Evolutionary conservation across 35 echinoderm and acorn worm species (phyloP).

Genomic region (Apostichopus parvimensis): DNA sequence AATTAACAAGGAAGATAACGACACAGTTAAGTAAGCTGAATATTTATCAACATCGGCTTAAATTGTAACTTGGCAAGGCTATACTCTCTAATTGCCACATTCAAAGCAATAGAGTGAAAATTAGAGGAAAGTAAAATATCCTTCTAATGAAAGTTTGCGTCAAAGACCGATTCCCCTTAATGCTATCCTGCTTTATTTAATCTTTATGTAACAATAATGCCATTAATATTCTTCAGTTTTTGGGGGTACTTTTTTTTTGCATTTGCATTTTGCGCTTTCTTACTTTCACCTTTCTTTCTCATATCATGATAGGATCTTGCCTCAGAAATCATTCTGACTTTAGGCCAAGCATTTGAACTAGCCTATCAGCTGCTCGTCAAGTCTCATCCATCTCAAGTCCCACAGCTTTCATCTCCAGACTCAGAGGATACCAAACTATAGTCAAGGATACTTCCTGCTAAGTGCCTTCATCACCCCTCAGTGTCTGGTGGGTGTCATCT

Average conservation of each 20-base stretch:
- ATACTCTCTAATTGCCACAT: too few relatives aligned
- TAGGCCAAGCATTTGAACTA: slow-evolving; percentile 96
- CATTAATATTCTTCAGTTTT: too few relatives aligned
- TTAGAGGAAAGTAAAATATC: too few relatives aligned
- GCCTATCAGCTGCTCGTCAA: slow-evolving; percentile 94
- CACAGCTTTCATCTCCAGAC: slow-evolving; percentile 18
- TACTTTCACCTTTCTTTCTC: background rate
- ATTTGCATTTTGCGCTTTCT: background rate
- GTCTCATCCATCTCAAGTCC: slow-evolving; percentile 32
- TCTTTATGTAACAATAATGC: background rate
- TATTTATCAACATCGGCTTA: too few relatives aligned
- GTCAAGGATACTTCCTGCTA: background rate
- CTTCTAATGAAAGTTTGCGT: too few relatives aligned
- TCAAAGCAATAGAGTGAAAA: too few relatives aligned
- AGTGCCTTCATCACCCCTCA: background rate
- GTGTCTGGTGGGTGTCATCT: too few relatives aligned
- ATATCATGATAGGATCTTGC: slow-evolving; percentile 64
- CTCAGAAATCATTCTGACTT: slow-evolving; percentile 92
- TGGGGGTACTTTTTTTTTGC: too few relatives aligned
- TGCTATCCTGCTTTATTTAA: background rate
- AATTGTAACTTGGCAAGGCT: too few relatives aligned
- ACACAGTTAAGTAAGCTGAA: too few relatives aligned
- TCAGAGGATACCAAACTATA: slow-evolving; percentile 36
- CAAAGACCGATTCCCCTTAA: background rate
- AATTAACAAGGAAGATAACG: too few relatives aligned